Evolutionary conservation across 2,888 invertebrate genomes (phyloP).

Genomic region (Rotaria macrura): DNA sequence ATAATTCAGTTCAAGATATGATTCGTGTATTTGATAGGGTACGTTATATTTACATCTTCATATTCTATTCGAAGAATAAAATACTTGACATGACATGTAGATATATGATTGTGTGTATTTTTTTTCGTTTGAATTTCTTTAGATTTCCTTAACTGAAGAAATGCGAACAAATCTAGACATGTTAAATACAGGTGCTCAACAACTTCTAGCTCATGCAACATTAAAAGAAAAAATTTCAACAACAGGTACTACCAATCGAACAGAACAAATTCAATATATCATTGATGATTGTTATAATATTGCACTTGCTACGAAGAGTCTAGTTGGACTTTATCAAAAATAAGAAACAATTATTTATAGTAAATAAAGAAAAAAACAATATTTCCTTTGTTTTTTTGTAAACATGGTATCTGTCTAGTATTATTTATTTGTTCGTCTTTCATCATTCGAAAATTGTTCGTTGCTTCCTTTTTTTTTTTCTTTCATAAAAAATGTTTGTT

Average conservation of each 20-base stretch:
- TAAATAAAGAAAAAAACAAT: background rate
- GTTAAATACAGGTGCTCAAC: background rate
- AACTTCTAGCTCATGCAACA: background rate
- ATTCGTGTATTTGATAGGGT: background rate
- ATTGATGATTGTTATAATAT: conserved; percentile 20
- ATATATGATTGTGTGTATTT: background rate
- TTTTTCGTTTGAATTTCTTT: background rate
- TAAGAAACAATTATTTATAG: background rate
- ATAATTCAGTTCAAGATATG: conserved; percentile 16
- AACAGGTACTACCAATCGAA: background rate
- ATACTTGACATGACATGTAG: background rate
- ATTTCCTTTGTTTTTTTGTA: background rate
- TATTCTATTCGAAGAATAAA: no score
- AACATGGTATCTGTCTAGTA: background rate
- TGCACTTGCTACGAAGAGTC: background rate
- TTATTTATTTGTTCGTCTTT: conserved; percentile 3
- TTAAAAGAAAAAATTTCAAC: background rate
- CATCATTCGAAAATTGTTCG: background rate
- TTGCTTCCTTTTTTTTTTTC: background rate
- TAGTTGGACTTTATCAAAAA: background rate
- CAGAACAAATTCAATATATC: conserved; percentile 3
- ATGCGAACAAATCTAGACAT: background rate
- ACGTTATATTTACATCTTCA: no score
- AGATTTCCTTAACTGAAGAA: background rate
- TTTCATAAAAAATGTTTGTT: no score